Base-by-base conservation (phyloP, 2,113 vertebrate species). In the Oryzias melastigma region DNA sequence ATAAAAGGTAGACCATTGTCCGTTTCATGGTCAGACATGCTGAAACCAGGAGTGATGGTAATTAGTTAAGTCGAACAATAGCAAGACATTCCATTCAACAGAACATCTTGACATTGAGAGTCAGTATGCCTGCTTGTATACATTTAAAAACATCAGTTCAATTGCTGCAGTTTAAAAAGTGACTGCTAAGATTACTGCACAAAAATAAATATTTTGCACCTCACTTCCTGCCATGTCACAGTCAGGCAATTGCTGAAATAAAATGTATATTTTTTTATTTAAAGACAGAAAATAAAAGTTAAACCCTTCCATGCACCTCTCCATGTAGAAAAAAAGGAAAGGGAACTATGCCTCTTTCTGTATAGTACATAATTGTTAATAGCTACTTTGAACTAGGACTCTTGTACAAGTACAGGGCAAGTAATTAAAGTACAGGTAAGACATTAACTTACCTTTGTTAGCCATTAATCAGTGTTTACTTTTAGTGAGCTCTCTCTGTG, bases 371-470 rank as follows among this genome's bases (percentile, higher is more conserved):
- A 10, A 35, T 35, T 35, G 84, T 87, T 91, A 90, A 92, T 91
- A 91, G 90, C 82, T 73, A 73, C 64, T 67, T 78, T 82, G 79
- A 90, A 86, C 90, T 85, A 63, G 65, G 75, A 87, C 77, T 76
- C 85, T 87, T 92, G 87, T 90, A 88, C 75, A 66, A 67, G 85
- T 80, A 73, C 73, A 78, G 70, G 78, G 77, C 67, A 75, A 75
- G 83, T 89, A 92, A 92, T 93, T 92, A 92, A 89, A 91, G 85
- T 88, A 91, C 89, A 91, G 90, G 88, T 91, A 91, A 88, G 80
- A 89, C 84, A 89, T 92, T 92, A 92, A 92, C 92, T 90, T 89
- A 91, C 87, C 89, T 91, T 92, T 90, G 92, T 92, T 92, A 91
- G 91, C 83, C 88, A 92, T 92, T 91, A 92, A 92, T 93, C 91